phyloP scores from a whole-genome alignment of 2,797 vertebrate genomes.

The Benthosema pterotum region DNA sequence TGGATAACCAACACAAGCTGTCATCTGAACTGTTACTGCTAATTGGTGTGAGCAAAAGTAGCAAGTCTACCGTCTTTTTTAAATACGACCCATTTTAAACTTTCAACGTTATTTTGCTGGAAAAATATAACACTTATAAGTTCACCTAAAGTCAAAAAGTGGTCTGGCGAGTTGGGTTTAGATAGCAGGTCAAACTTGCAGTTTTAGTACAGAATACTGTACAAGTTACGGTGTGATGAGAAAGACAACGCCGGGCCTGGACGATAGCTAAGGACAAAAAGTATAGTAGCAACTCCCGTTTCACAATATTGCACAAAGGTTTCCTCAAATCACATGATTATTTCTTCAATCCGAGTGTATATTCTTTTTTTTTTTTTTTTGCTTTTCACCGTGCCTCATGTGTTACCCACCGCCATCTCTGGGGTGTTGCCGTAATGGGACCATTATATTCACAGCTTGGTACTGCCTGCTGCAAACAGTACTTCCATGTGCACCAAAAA shows the following conservation, averaged over 20 bases:
- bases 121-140: too few relatives aligned
- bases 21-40: not conserved
- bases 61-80: too few relatives aligned
- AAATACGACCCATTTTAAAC: too few relatives aligned
- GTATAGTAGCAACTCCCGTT: constrained; percentile 4
- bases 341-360: constrained; percentile 14
- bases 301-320: not conserved
- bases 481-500: constrained; percentile 72
- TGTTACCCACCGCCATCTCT: constrained; percentile 49
- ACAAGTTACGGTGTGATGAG: not conserved
- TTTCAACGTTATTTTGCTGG: too few relatives aligned
- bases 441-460: constrained; percentile 72
- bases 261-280: not conserved
- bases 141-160: too few relatives aligned
- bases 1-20: constrained; percentile 1
- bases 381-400: constrained; percentile 52
- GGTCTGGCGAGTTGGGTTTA: not conserved
- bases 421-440: constrained; percentile 65
- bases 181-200: constrained; percentile 26
- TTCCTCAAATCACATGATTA: constrained; percentile 27
- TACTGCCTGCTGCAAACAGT: constrained; percentile 49
- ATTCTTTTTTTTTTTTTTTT: constrained; percentile 17
- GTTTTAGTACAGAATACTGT: not conserved
- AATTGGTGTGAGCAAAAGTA: too few relatives aligned
- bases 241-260: not conserved